Evolutionary conservation across 2,113 vertebrate genomes (phyloP), one percentile per base, ranked within the genome.

Genomic region (Sphyrna mokarran): DNA sequence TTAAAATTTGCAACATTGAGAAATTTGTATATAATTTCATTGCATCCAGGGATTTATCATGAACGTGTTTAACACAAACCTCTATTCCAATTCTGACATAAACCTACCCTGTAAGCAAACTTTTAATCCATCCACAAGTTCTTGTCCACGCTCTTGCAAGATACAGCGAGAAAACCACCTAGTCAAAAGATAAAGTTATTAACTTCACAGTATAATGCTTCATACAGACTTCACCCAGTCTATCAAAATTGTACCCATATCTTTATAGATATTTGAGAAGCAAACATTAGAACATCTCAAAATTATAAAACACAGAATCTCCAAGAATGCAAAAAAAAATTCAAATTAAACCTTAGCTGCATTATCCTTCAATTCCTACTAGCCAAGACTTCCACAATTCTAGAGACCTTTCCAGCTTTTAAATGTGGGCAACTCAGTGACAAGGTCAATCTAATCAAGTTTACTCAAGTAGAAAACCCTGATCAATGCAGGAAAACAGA

Each of bases 111-210:
- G 98, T 95, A 99, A 96, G n/a, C 98, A 98, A 96, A 96, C 97
- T 96, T 99, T 99, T 94, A 99, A 98, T 9, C 98, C 98, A 26
- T 99, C 98, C 91, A 99, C 99, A 83, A 99, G 98, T 96, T 99
- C 99, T 95, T 99, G 99, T 43, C 98, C 98, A 96, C 97, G 97
- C 83, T 97, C 97, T 96, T 99, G 99, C 96, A 99, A 96, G 14
- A 98, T 98, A 43, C 98, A 99, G 96, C 98, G 98, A 0, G 99
- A 99, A 96, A 98, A 99, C 99, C 99, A 99, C 95, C 99, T 99
- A 69, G 95, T 43, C 22, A 87, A 96, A 96, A 80, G 69, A 43
- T 72, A 37, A 70, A 58, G 43, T 78, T 43, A 63, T 40, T 72
- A 93, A 22, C 7, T n/a, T 91, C 16, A 0, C 22, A 20, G 33